phyloP scores from a whole-genome alignment of 2,888 invertebrate genomes.

The Volucella zonaria region DNA sequence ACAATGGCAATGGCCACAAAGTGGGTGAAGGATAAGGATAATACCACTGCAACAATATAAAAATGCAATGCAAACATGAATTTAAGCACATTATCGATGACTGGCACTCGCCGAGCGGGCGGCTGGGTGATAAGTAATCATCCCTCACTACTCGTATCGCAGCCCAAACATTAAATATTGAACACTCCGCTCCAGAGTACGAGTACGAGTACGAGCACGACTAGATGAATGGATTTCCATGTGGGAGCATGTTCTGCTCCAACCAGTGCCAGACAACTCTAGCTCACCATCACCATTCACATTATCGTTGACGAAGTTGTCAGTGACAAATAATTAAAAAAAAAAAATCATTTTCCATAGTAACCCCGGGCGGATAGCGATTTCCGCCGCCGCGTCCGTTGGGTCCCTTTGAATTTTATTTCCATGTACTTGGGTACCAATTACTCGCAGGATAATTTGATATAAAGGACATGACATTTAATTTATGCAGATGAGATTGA shows the following conservation, averaged over 20 bases:
- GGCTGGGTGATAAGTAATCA: constrained; percentile 16
- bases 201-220: no score
- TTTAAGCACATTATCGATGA: constrained; percentile 64
- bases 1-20: no score
- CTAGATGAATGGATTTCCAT: background rate
- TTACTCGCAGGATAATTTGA: constrained; percentile 72
- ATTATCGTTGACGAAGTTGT: constrained; percentile 43
- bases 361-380: background rate
- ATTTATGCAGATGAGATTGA: constrained; percentile 73
- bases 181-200: background rate
- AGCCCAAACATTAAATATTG: no score
- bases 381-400: background rate
- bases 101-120: constrained; percentile 31
- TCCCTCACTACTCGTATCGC: constrained; percentile 5
- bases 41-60: constrained; percentile 2
- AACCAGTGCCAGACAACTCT: background rate
- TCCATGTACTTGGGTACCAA: constrained; percentile 46
- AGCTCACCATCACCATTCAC: constrained; percentile 42
- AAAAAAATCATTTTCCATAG: background rate
- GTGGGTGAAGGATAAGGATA: no score
- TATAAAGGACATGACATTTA: constrained; percentile 71
- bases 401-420: constrained; percentile 7
- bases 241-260: background rate
- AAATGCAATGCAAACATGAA: constrained; percentile 54
- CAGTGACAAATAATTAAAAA: background rate